A percentile compares a stretch with the other conserved stretches of the same genome.
These are phyloP conservation scores for Prorops nasuta DNA, from an alignment of 1,140 invertebrate species.

Conservation along the genomic window DNA sequence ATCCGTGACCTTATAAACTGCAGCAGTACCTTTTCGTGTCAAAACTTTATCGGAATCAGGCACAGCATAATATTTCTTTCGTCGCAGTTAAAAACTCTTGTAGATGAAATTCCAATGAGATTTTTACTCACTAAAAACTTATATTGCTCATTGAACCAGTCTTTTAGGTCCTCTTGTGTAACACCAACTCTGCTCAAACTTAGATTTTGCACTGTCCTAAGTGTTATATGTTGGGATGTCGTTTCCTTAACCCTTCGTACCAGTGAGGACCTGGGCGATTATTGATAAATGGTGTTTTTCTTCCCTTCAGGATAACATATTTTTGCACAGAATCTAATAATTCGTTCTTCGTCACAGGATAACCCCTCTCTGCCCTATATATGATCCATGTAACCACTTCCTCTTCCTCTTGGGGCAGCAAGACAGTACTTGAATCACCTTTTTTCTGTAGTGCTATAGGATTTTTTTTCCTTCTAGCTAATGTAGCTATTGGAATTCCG, in stretches of 20 bases:
- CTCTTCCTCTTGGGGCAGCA: conserved; percentile 8
- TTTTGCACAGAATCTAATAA: conserved; percentile 36
- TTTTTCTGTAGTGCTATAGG: neutral
- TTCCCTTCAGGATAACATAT: conserved; percentile 31
- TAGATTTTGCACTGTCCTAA: conserved; percentile 26
- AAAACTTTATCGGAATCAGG: conserved; percentile 32
- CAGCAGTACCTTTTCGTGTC: conserved; percentile 28
- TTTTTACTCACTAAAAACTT: conserved; percentile 17
- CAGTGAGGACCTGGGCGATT: conserved; percentile 25
- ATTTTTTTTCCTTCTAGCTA: neutral
- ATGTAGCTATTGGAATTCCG: neutral
- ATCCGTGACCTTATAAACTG: conserved; percentile 34
- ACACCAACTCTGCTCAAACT: conserved; percentile 16
- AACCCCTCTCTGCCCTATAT: conserved; percentile 19
- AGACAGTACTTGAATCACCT: conserved; percentile 10
- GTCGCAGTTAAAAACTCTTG: conserved; percentile 35
- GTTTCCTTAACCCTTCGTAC: too few relatives aligned
- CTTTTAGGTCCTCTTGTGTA: conserved; percentile 15
- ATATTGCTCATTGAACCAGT: conserved; percentile 20
- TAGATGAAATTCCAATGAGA: conserved; percentile 18
- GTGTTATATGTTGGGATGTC: conserved; percentile 21
- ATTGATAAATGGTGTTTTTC: conserved; percentile 27
- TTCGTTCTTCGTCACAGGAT: conserved; percentile 31
- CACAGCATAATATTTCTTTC: conserved; percentile 37
- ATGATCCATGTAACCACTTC: conserved; percentile 19